Conservation (phyloP, 2,113 vertebrate genomes). For the Rutilus rutilus region DNA sequence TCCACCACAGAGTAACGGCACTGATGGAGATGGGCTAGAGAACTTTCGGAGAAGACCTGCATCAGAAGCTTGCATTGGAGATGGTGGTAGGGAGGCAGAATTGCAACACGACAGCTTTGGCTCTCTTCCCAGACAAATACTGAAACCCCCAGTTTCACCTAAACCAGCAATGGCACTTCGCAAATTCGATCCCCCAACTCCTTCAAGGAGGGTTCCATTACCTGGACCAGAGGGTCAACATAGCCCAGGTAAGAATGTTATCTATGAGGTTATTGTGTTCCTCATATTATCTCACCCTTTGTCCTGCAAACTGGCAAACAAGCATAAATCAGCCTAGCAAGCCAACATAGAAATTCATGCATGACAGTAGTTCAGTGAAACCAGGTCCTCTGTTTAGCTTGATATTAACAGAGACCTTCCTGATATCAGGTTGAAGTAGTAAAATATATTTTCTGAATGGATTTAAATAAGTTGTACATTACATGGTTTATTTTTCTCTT, state of each 20-base stretch:
- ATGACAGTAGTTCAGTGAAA: background rate
- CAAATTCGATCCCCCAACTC: slow-evolving; percentile 81
- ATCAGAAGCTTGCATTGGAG: slow-evolving; percentile 78
- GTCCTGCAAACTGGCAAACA: background rate
- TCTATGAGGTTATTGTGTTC: background rate
- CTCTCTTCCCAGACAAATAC: slow-evolving; percentile 74
- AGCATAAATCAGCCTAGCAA: background rate
- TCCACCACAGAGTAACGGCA: slow-evolving; percentile 73
- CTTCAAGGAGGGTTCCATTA: slow-evolving; percentile 85
- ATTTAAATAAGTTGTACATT: background rate
- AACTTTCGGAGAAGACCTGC: slow-evolving; percentile 71
- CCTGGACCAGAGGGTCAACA: slow-evolving; percentile 77
- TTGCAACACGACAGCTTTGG: slow-evolving; percentile 58
- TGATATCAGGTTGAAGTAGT: background rate
- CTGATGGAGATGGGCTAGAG: slow-evolving; percentile 54
- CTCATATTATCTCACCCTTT: background rate
- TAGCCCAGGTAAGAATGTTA: slow-evolving; percentile 81
- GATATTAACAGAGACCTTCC: background rate
- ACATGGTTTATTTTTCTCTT: slow-evolving; percentile 21
- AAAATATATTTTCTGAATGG: background rate
- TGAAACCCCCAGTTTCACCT: slow-evolving; percentile 88
- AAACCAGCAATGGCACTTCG: slow-evolving; percentile 80
- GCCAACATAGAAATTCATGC: background rate
- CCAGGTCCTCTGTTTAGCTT: background rate
- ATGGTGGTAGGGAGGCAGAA: slow-evolving; percentile 53